Evolutionary conservation across 1,140 invertebrate genomes (phyloP), one percentile per base, ranked within the genome.

Genomic region (Notospermus geniculatus): DNA sequence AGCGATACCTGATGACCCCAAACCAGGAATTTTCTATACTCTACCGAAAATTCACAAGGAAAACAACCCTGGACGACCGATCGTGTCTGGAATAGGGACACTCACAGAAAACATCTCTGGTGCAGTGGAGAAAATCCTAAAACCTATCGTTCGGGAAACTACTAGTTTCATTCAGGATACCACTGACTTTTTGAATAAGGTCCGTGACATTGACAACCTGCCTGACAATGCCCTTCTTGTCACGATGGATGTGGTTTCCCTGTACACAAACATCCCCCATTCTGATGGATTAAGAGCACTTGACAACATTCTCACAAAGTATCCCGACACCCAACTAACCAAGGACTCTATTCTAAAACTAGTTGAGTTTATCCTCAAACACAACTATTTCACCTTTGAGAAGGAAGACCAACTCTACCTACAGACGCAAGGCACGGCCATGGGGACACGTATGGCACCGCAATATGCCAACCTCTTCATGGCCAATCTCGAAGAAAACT

Each of bases 181-280:
- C n/a, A n/a, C n/a, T n/a, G n/a, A n/a, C n/a, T 43, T 43, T 43
- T n/a, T 43, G n/a, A 43, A n/a, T 13, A 43, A 43, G 39, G n/a
- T 43, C 39, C 50, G 25, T 11, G 25, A 11, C 11, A 9, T 53
- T 9, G 22, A 23, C 17, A 53, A 53, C 25, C 9, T 53, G 22
- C 50, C 50, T 22, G 22, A 53, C 22, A 23, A 53, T 53, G 25
- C 50, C 7, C 22, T 23, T 53, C 25, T 53, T 11, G 50, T 53
- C 22, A 53, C 50, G 11, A 53, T 53, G 50, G 50, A 53, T 22
- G 22, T 53, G 9, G 22, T 11, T 11, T 9, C 11, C 11, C 50
- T 53, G 9, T 53, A 53, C 25, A 53, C 50, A 11, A 53, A 53
- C 50, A 53, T 53, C 17, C 50, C 50, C 9, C 50, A 53, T 53